phyloP scores from a whole-genome alignment of 2,113 vertebrate genomes.

The Anthoscopus minutus region DNA sequence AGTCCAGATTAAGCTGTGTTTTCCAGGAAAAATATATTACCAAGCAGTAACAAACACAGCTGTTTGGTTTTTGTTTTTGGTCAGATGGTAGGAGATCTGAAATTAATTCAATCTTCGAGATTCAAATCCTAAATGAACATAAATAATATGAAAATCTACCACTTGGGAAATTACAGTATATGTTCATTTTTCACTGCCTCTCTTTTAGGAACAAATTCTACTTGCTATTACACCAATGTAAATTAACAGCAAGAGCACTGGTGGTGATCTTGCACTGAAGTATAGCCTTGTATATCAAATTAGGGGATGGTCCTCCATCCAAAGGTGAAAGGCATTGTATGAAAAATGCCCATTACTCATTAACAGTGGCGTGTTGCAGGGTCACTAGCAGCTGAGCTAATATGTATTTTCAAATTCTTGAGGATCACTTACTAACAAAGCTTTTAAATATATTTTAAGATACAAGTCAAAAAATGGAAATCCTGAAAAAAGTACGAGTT shows the following conservation, averaged over 20 bases:
- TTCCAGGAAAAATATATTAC: slow-evolving; percentile 36
- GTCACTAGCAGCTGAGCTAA: background rate
- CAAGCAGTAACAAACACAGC: slow-evolving; percentile 41
- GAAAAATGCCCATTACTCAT: background rate
- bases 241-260: background rate
- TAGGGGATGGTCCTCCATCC: background rate
- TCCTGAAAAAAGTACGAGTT: background rate
- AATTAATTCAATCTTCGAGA: background rate
- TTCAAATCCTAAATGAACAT: background rate
- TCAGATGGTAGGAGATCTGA: slow-evolving; percentile 17
- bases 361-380: background rate
- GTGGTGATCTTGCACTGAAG: background rate
- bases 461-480: background rate
- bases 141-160: background rate
- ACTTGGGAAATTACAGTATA: background rate
- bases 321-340: background rate
- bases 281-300: background rate
- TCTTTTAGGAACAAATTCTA: background rate
- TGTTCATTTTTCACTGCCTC: background rate
- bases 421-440: background rate
- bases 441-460: background rate
- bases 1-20: background rate
- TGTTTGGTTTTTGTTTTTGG: slow-evolving; percentile 17
- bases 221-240: background rate
- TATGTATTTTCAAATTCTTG: background rate